These are phyloP conservation scores for Spilosoma lubricipeda DNA, from an alignment of 2,888 invertebrate genomes.

Conservation along the genomic window DNA sequence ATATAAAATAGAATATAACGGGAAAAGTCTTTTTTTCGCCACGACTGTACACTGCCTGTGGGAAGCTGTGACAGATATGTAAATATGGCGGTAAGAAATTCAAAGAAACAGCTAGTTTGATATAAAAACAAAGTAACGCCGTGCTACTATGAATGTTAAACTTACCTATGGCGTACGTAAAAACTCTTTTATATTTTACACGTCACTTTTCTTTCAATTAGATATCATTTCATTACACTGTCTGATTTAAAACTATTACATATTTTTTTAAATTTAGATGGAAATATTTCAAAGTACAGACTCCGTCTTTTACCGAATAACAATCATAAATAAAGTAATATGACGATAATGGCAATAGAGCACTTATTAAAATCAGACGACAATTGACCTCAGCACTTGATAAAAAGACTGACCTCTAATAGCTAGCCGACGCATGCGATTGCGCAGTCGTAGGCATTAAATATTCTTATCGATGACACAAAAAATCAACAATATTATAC, in stretches of 20 bases:
- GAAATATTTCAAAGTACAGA: constrained; percentile 2
- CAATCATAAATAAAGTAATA: constrained; percentile 20
- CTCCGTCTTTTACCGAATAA: constrained; percentile 8
- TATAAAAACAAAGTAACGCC: neutral
- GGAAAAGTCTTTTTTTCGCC: no score
- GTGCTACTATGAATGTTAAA: neutral
- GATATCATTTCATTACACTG: neutral
- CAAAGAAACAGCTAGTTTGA: no score
- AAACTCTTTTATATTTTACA: neutral
- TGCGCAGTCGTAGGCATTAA: constrained; percentile 21
- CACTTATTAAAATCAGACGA: constrained; percentile 67
- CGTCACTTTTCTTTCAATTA: neutral
- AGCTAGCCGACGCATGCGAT: constrained; percentile 31
- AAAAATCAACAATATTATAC: neutral
- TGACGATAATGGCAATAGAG: constrained; percentile 47
- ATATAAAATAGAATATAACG: no score
- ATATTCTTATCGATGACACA: neutral
- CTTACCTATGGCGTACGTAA: neutral
- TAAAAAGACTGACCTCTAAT: constrained; percentile 64
- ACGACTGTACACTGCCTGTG: no score
- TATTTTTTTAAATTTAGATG: neutral
- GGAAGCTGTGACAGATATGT: no score
- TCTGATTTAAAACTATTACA: neutral
- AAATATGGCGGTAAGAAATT: no score
- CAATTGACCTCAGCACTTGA: constrained; percentile 74